These are phyloP conservation scores for Calliopum simillimum DNA, from an alignment of 2,888 invertebrate species.

Conservation along the genomic window DNA sequence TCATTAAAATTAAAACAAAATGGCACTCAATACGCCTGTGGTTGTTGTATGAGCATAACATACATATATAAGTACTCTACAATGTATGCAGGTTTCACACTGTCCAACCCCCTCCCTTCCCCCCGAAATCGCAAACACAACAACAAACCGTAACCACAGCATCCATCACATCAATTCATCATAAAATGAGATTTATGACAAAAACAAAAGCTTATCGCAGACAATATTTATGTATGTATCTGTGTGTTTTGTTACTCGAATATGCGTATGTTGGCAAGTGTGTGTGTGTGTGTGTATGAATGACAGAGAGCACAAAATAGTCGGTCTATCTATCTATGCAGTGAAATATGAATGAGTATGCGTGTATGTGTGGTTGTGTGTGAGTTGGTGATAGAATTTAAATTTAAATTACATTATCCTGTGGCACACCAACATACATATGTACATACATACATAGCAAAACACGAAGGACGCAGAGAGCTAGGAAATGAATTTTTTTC, in stretches of 20 bases:
- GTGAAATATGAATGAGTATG: background rate
- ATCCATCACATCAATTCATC: constrained; percentile 62
- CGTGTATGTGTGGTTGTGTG: background rate
- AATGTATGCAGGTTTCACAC: constrained; percentile 1
- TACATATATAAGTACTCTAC: background rate
- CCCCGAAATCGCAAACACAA: background rate
- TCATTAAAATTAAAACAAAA: constrained; percentile 25
- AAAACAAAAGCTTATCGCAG: constrained; percentile 66
- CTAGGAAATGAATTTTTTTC: too few species aligned
- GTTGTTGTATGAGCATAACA: constrained; percentile 28
- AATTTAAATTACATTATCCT: constrained; percentile 41
- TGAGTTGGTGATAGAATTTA: constrained; percentile 30
- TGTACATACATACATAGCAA: constrained; percentile 16
- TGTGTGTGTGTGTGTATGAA: background rate
- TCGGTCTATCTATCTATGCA: too few species aligned
- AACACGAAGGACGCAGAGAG: constrained; percentile 2
- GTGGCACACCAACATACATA: constrained; percentile 13
- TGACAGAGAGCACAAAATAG: too few species aligned
- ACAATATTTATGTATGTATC: constrained; percentile 58
- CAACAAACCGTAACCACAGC: constrained; percentile 34
- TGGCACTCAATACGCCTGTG: constrained; percentile 8
- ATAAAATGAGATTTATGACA: constrained; percentile 66
- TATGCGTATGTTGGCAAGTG: constrained; percentile 14
- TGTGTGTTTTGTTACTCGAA: constrained; percentile 10
- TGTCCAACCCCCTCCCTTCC: background rate